Base-by-base conservation (phyloP, 2,113 vertebrate genomes). In the Carollia perspicillata region DNA sequence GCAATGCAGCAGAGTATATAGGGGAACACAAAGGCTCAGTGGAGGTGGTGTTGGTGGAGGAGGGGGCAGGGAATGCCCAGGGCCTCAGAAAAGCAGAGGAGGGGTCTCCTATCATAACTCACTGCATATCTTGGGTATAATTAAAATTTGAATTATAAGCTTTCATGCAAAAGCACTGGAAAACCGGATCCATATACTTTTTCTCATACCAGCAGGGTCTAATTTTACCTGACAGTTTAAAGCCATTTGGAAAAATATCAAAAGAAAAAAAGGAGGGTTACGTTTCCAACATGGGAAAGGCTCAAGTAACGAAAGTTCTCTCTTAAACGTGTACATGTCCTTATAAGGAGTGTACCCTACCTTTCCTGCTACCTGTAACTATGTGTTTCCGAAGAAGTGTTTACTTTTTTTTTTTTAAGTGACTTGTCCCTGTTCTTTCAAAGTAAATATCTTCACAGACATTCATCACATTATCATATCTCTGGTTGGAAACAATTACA, bases 191-290 rank as follows among this genome's bases (percentile, higher is more conserved):
- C 55, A 71, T 92, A 55, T 9, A 58, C 22, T 90, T 55, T n/a
- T 5, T 26, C 51, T 94, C 33, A 22, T 42, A 35, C 63, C n/a
- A 47, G 79, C 0, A 0, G 55, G 74, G 65, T n/a, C 84, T 90
- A 22, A 40, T 84, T 93, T 79, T 44, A 87, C 63, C 75, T n/a
- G 86, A 94, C 81, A 95, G 83, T 51, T 55, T 92, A 58, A 93
- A 90, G 63, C 88, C n/a, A 6, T 72, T 96, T 93, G 94, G 77
- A 72, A 95, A 91, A 91, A 78, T 63, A 90, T 37, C 71, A 53
- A 85, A 96, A 89, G 53, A 17, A 51, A n/a, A 95, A 35, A 49
- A 55, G 47, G 37, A 40, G 51, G 84, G 49, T 44, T 65, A 11
- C 2, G 28, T 92, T 80, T 96, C 90, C 35, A 47, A 8, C 5